These are phyloP conservation scores for Ceyx cyanopectus DNA, from an alignment of 2,113 vertebrate genomes.

Conservation along the genomic window DNA sequence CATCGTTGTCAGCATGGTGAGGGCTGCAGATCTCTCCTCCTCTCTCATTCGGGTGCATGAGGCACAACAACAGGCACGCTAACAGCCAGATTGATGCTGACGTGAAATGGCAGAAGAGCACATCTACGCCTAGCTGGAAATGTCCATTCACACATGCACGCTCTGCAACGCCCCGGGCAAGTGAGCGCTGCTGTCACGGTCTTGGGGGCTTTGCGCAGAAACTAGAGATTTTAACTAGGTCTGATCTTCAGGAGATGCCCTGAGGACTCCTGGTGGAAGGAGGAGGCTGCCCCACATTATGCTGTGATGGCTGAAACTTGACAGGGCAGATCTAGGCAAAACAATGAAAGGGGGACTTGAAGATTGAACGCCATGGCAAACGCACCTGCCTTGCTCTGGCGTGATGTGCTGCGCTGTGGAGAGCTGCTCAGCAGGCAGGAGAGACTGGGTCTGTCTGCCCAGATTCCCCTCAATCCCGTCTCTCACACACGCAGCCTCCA, in stretches of 20 bases:
- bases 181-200: conserved; percentile 15
- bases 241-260: conserved; percentile 42
- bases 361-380: neutral
- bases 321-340: neutral
- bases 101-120: conserved; percentile 54
- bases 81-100: conserved; percentile 43
- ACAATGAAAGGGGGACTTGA: neutral
- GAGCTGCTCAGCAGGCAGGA: neutral
- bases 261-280: neutral
- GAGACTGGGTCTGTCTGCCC: neutral
- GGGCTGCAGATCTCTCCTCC: conserved; percentile 1
- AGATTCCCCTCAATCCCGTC: neutral
- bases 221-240: conserved; percentile 44
- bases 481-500: accelerated
- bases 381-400: conserved; percentile 2
- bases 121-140: conserved; percentile 40
- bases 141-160: conserved; percentile 52
- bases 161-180: neutral
- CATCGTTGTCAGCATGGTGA: accelerated
- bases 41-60: neutral
- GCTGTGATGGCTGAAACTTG: neutral
- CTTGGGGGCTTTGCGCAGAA: conserved; percentile 33
- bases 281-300: neutral
- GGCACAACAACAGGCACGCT: conserved; percentile 4
- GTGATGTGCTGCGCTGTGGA: neutral